Conservation (phyloP, 2,888 invertebrate genomes). For the Drosophila maculinotata region DNA sequence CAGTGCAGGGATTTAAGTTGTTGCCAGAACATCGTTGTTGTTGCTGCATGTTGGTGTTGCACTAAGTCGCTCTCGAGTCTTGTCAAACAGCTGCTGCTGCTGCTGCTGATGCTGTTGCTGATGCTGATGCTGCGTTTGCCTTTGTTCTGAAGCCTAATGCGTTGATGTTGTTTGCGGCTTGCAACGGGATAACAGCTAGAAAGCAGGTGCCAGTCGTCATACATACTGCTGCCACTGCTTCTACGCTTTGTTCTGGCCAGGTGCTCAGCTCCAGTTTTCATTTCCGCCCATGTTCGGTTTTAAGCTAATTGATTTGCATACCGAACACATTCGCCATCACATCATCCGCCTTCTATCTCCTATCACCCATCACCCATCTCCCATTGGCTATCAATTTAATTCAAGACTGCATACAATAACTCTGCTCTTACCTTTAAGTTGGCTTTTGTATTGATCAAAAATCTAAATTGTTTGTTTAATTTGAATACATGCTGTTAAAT, state of each 20-base stretch:
- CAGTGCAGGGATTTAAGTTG: constrained; percentile 57
- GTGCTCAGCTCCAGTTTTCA: constrained; percentile 39
- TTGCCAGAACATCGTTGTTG: constrained; percentile 34
- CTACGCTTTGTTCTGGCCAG: constrained; percentile 31
- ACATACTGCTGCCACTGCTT: constrained; percentile 14
- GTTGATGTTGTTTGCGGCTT: constrained; percentile 73
- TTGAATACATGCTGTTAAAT: neutral
- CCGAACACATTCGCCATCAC: constrained; percentile 34
- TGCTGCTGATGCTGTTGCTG: constrained; percentile 27
- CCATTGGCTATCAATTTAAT: constrained; percentile 47
- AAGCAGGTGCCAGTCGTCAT: constrained; percentile 31
- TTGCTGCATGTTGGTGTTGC: constrained; percentile 31
- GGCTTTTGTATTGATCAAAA: neutral
- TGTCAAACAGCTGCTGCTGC: constrained; percentile 53
- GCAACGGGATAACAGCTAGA: constrained; percentile 68
- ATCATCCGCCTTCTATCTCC: constrained; percentile 1
- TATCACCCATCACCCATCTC: neutral
- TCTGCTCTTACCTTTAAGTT: neutral
- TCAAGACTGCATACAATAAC: constrained; percentile 8
- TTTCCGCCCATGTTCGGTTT: constrained; percentile 36
- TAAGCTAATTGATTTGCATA: constrained; percentile 69
- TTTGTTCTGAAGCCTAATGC: constrained; percentile 69
- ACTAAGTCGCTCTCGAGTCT: constrained; percentile 55
- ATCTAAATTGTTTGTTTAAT: neutral
- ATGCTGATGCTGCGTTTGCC: constrained; percentile 37